Evolutionary conservation across 2,888 invertebrate genomes (phyloP).

Genomic region (Folsomia candida): DNA sequence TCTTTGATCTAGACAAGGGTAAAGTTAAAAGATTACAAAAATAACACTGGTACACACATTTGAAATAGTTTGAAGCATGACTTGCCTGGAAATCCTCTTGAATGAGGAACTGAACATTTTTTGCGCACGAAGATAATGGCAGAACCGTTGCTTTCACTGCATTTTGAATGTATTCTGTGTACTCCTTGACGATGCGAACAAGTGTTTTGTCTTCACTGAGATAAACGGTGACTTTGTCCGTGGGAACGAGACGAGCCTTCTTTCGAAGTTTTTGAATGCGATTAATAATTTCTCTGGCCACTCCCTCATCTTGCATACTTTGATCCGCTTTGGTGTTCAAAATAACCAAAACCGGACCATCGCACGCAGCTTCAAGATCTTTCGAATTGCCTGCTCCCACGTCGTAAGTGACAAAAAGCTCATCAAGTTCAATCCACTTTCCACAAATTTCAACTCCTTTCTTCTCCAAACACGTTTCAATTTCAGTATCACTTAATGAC

Average conservation of each 20-base stretch:
- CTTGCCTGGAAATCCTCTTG: slow-evolving; percentile 61
- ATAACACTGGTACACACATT: too few species aligned
- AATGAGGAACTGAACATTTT: slow-evolving; percentile 62
- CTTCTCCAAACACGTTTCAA: slow-evolving; percentile 69
- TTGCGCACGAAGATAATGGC: slow-evolving; percentile 58
- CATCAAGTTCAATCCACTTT: slow-evolving; percentile 60
- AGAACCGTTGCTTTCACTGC: slow-evolving; percentile 78
- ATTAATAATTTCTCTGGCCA: slow-evolving; percentile 92
- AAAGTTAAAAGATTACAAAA: slow-evolving; percentile 2
- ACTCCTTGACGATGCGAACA: slow-evolving; percentile 66
- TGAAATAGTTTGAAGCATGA: too few species aligned
- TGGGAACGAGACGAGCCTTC: slow-evolving; percentile 86
- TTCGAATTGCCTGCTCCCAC: slow-evolving; percentile 38
- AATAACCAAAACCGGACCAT: slow-evolving; percentile 58
- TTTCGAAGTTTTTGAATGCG: slow-evolving; percentile 94
- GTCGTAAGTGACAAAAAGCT: slow-evolving; percentile 56
- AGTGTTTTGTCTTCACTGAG: slow-evolving; percentile 68
- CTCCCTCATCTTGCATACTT: slow-evolving; percentile 90
- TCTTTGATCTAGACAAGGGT: slow-evolving; percentile 34
- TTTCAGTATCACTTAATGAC: slow-evolving; percentile 70
- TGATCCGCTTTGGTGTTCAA: slow-evolving; percentile 85
- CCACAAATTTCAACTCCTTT: slow-evolving; percentile 73
- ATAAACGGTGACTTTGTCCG: slow-evolving; percentile 82
- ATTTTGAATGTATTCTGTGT: slow-evolving; percentile 73
- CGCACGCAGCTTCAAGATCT: slow-evolving; percentile 44